Evolutionary conservation across 2,113 vertebrate species (phyloP), one percentile per base, ranked within the genome.

Genomic region (Scortum barcoo): DNA sequence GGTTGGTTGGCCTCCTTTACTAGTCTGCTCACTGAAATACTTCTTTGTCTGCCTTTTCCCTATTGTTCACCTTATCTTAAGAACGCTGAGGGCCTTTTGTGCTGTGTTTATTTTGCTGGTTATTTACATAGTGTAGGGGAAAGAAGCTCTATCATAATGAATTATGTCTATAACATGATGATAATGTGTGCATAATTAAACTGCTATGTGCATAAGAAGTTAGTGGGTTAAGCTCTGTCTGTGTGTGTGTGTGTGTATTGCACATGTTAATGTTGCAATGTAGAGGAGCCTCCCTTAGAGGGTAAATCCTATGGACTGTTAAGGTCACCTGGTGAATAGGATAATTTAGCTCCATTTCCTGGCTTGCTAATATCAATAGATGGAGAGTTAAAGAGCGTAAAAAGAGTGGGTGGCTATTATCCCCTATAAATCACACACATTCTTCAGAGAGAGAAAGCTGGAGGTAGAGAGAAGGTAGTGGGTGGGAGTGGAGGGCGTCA

Each of bases 341-440:
- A 90, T 91, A 67, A 90, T 94, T 93, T 88, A 91, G 88, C 76
- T 90, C 85, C 9, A 92, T 88, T 94, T 90, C 83, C 89, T 84
- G 68, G 61, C 73, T 77, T 78, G 71, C 73, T 93, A 85, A 87
- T 85, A 86, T 87, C 85, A 89, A 86, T 87, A 87, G 79, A 93
- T 86, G 71, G 80, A 82, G 78, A 88, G 81, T 81, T 90, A 91
- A 90, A 86, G 86, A 91, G 86, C 76, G 42, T 89, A 85, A 86
- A 86, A 78, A 79, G 57, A 78, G 77, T 78, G 78, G 85, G 77
- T 3, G 28, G 76, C 82, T 76, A 83, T 91, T 86, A 89, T 67
- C 63, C 46, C 71, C 78, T 80, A 83, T 91, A 85, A 90, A 91
- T 93, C 85, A 86, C 26, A 1, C 73, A 72, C 48, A 81, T 87